Base-by-base conservation (phyloP, 2,888 invertebrate species). In the Heliconius cydno region DNA sequence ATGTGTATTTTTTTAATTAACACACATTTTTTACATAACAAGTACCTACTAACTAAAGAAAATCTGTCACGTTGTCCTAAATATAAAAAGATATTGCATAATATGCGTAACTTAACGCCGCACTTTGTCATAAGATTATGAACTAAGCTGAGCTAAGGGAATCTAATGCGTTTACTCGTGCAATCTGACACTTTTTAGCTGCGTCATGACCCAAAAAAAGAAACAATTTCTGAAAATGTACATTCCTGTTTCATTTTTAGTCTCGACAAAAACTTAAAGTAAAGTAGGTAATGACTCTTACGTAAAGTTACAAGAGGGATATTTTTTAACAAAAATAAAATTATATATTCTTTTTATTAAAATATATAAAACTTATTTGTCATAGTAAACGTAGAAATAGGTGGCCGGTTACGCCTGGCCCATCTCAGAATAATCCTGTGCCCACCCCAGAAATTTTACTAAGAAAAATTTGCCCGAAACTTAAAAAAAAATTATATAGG, bases 261-360 rank as follows among this genome's bases (percentile, higher is more conserved):
- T 70, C 70, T 25, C 70, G 70, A 70, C 70, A 41, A 46, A 70
- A 46, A 70, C 70, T 70, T 70, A 25, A 34, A 41, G 70, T 46
- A 70, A 70, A 70, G 70, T 46, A 70, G 70, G 41, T 46, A 70
- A 70, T 25, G 70, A 46, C 46, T 46, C 70, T 70, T 70, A 70
- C 70, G 25, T 10, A 70, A 70, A 41, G 9, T 70, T 28, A 15
- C n/a, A 68, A 70, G 4, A 70, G 70, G 41, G 13, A 3, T 25
- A 41, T 25, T 70, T 70, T 66, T 70, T 70, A 3, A 25, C 25
- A 25, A 25, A 70, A 70, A 7, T 25, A 46, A 46, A 70, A 9
- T 1, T 41, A 67, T 12, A 6, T 13, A 67, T 68, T 30, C 6
- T 38, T 68, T 22, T 5, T 34, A n/a, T 38, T 68, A 2, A 38